phyloP scores from a whole-genome alignment of 2,888 invertebrate genomes.

The Amorpha juglandis region DNA sequence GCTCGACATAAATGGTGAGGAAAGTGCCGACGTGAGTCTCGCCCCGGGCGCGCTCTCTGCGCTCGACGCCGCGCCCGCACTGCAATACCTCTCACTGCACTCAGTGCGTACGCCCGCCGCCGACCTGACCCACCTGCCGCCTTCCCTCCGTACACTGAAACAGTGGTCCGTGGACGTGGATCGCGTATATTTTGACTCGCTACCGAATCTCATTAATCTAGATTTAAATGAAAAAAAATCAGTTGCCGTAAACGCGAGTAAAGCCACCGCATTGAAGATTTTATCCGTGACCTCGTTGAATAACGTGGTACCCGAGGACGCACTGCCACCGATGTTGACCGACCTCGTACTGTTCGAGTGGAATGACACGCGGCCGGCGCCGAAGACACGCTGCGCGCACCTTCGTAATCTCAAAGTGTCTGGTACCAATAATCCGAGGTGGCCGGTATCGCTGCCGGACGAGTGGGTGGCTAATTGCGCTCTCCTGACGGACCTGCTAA shows the following conservation, averaged over 20 bases:
- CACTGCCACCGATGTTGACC: neutral
- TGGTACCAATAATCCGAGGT: neutral
- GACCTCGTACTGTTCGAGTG: neutral
- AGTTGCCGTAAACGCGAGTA: neutral
- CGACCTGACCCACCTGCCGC: conserved; percentile 29
- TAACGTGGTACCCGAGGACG: conserved; percentile 26
- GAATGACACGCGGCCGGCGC: neutral
- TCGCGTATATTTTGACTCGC: neutral
- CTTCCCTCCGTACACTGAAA: conserved; percentile 32
- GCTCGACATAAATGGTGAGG: conserved; percentile 26
- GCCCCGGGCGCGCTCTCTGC: conserved; percentile 25
- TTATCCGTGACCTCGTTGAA: neutral
- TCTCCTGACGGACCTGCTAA: conserved; percentile 23
- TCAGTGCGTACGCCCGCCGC: conserved; percentile 28
- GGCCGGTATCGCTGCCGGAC: conserved; percentile 30
- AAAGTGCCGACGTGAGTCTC: conserved; percentile 25
- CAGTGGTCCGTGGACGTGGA: conserved; percentile 25
- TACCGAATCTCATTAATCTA: neutral
- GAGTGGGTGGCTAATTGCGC: conserved; percentile 35
- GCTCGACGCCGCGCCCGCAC: conserved; percentile 29
- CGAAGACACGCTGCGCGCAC: conserved; percentile 26
- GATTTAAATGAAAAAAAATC: neutral
- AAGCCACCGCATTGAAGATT: neutral
- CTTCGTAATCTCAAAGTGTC: conserved; percentile 22
- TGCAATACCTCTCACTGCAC: conserved; percentile 25